Percentiles rank a stretch among this genome's conserved stretches.
These are phyloP conservation scores for Meriones psammophilus DNA, from an alignment of 2,797 vertebrate species.

Conservation along the genomic window DNA sequence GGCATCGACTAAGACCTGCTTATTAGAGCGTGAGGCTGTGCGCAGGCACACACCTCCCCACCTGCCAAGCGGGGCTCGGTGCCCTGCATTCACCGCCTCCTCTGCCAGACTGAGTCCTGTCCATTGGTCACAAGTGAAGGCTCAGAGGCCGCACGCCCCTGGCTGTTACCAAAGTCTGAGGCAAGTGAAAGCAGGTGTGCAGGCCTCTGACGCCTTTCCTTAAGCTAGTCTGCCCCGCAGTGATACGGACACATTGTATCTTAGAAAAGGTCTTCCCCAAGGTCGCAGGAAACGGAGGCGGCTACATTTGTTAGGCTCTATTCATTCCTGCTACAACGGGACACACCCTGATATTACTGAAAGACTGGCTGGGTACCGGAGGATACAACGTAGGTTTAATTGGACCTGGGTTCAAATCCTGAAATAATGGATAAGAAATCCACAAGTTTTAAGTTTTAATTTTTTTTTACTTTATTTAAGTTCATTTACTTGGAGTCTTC, in stretches of 20 bases:
- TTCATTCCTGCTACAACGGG: background rate
- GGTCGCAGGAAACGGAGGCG: accelerated
- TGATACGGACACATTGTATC: background rate
- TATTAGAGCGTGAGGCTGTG: background rate
- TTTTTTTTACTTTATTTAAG: no score
- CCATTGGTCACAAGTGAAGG: background rate
- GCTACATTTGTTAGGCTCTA: background rate
- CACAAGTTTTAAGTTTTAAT: no score
- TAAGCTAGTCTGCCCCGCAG: background rate
- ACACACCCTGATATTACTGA: no score
- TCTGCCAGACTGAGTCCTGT: background rate
- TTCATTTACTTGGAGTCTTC: background rate
- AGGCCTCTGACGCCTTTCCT: background rate
- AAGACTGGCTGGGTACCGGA: background rate
- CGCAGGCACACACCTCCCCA: background rate
- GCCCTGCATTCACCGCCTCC: no score
- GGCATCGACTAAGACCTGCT: background rate
- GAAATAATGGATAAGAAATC: background rate
- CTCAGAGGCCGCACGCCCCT: background rate
- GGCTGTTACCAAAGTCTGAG: background rate
- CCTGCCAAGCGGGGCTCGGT: background rate
- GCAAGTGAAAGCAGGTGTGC: background rate
- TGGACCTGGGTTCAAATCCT: background rate
- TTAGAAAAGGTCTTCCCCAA: background rate
- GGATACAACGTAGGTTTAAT: background rate